Base-by-base conservation (phyloP, 2,888 invertebrate species). In the Anoncus sp. region DNA sequence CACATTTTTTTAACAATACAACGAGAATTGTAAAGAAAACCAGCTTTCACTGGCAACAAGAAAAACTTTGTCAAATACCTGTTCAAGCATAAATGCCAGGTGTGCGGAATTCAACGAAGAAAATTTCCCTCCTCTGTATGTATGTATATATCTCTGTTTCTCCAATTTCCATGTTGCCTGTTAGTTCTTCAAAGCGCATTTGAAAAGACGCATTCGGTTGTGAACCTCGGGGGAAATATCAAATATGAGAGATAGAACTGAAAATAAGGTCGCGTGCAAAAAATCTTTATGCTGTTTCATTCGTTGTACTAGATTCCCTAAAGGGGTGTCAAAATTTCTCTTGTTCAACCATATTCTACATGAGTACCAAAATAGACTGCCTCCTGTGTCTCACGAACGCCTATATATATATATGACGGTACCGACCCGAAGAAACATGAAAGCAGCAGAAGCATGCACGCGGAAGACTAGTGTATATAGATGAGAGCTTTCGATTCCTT, bases 401-500 rank as follows among this genome's bases (percentile, higher is more conserved):
- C 55, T n/a, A n/a, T n/a, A n/a, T n/a, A n/a, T n/a, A n/a, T n/a
- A n/a, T n/a, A n/a, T n/a, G n/a, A n/a, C n/a, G n/a, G 69, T 63
- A 71, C 71, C 20, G 18, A 71, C 62, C 66, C 65, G 53, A 70
- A 70, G 53, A n/a, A 27, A 57, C 67, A 67, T 45, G 47, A 38
- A 67, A 49, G 67, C 55, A 20, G n/a, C 35, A 63, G 45, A 72
- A n/a, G 53, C 35, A 45, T 63, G 35, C 22, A 55, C 24, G 43
- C 53, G 43, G 6, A n/a, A 22, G 69, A 49, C 55, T 31, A n/a
- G n/a, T n/a, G 51, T 20, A 49, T 6, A 47, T 7, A 70, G 14
- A 35, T 3, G 45, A n/a, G 57, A 45, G 65, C 62, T 62, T 71
- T 78, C 75, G 78, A 75, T 78, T 78, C 66, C 40, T 71, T 14